phyloP scores from a whole-genome alignment of 2,113 vertebrate species.

The Pomatostomus ruficeps region DNA sequence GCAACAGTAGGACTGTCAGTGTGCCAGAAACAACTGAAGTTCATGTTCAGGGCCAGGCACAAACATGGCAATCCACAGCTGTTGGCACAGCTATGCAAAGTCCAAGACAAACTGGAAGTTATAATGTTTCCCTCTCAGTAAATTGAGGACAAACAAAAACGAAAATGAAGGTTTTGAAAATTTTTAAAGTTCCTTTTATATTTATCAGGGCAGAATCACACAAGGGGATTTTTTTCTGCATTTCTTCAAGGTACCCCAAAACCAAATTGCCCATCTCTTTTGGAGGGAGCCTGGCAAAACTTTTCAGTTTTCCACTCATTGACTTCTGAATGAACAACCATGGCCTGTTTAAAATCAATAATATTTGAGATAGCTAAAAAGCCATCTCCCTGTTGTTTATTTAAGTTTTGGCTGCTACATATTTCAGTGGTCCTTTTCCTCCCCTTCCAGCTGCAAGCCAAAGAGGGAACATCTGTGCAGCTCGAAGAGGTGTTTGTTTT shows the following conservation, averaged over 20 bases:
- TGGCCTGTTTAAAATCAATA: neutral
- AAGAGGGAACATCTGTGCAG: neutral
- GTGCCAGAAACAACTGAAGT: no score
- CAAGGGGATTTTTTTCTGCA: accelerated
- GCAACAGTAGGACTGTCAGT: neutral
- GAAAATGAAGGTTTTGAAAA: neutral
- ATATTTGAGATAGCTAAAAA: neutral
- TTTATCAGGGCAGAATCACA: neutral
- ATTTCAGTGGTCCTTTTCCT: neutral
- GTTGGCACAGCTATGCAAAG: neutral
- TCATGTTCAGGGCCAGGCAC: neutral
- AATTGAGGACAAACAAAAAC: neutral
- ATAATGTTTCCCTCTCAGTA: neutral
- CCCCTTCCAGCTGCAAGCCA: neutral
- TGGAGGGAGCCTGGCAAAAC: neutral
- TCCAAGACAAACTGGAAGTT: neutral
- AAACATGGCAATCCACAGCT: neutral
- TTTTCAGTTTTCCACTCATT: neutral
- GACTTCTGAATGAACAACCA: neutral
- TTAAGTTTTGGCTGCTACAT: no score
- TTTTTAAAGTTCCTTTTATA: neutral
- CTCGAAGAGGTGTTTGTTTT: neutral
- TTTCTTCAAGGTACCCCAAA: neutral
- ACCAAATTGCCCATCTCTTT: neutral
- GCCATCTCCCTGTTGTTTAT: neutral